phyloP scores from a whole-genome alignment of 2,113 vertebrate species.

The Xiphophorus maculatus region DNA sequence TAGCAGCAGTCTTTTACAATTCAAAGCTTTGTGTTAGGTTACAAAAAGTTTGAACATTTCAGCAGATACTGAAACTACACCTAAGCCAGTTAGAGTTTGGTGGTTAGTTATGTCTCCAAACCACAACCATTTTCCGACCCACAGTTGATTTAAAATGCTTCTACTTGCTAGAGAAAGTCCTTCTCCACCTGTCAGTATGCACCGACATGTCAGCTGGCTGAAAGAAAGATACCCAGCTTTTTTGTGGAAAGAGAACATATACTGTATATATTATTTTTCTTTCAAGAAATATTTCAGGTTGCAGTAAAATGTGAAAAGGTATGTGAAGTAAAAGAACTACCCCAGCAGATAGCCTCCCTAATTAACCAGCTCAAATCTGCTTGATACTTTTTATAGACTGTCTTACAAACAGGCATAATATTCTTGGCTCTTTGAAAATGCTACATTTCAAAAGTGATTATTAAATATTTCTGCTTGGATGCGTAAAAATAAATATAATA shows the following conservation, averaged over 20 bases:
- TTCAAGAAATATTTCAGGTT: no score
- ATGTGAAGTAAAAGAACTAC: background rate
- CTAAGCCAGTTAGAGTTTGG: no score
- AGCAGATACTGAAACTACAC: background rate
- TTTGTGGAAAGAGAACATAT: no score
- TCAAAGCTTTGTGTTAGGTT: background rate
- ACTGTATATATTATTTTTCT: no score
- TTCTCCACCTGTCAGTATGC: background rate
- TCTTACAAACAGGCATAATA: background rate
- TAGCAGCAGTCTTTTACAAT: background rate
- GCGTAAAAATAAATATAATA: no score
- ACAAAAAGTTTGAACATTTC: background rate
- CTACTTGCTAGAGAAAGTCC: no score
- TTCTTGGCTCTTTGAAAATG: background rate
- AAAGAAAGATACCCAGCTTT: no score
- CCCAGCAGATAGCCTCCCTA: background rate
- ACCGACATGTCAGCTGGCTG: background rate
- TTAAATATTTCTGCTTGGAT: background rate
- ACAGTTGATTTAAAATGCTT: background rate
- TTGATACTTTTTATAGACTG: no score
- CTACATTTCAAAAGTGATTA: background rate
- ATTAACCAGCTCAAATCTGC: background rate
- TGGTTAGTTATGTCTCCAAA: background rate
- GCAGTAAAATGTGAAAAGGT: background rate
- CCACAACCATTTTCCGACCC: background rate